Evolutionary conservation across 2,113 vertebrate species (phyloP).

Genomic region (Alethe diademata): DNA sequence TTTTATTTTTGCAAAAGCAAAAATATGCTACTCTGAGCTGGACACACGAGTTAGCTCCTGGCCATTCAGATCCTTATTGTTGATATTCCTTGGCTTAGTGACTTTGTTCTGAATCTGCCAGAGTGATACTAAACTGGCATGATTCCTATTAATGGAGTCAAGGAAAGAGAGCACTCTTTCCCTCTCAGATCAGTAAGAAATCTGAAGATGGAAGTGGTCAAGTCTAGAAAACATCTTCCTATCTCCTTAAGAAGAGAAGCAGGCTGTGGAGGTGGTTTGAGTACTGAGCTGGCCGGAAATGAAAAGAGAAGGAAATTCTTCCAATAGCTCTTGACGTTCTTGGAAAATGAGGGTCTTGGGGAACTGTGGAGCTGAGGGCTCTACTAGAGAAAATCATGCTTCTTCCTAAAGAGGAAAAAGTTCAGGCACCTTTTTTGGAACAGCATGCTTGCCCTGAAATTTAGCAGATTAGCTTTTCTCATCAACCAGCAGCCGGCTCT

Average conservation of each 20-base stretch:
- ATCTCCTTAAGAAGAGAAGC: neutral
- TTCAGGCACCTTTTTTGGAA: neutral
- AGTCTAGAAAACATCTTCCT: neutral
- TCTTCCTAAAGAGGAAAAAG: neutral
- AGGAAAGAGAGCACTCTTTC: neutral
- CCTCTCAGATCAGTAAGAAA: neutral
- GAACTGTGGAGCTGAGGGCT: neutral
- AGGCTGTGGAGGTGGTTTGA: neutral
- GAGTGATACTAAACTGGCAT: neutral
- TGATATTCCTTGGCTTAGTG: neutral
- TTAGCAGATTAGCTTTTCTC: neutral
- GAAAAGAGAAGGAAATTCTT: neutral
- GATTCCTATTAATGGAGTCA: neutral
- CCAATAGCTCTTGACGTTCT: neutral
- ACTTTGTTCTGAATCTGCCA: neutral
- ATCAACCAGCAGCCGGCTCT: neutral
- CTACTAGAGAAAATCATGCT: neutral
- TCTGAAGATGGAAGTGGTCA: neutral
- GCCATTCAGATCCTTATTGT: neutral
- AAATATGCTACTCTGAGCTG: neutral
- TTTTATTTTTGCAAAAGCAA: neutral
- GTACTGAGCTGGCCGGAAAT: neutral
- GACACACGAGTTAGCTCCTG: neutral
- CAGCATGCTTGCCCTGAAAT: neutral
- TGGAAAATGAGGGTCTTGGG: neutral